Evolutionary conservation across 2,113 vertebrate genomes (phyloP), one percentile per base, ranked within the genome.

Genomic region (Melospiza georgiana): DNA sequence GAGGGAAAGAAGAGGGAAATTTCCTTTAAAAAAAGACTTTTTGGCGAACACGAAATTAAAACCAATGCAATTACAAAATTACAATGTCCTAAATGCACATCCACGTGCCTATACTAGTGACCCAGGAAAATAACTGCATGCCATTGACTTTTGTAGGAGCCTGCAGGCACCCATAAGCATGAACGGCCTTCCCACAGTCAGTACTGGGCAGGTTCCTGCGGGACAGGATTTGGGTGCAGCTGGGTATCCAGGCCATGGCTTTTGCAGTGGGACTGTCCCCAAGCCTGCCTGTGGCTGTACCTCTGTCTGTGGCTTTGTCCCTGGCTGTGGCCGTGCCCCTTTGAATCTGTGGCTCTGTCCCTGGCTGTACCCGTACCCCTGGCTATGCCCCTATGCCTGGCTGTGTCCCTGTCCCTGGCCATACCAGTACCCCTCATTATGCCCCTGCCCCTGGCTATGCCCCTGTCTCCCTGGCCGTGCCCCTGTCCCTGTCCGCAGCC

Each of bases 111-210:
- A 2, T 14, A 30, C 22, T 18, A n/a, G 4, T 61, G 37, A 27
- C 23, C 28, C 7, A 86, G 77, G 41, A 22, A 55, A 84, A 73
- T 0, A 72, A 6, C 3, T 5, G 4, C 0, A 0, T 8, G 21
- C 2, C 7, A 11, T 5, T 20, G 31, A 5, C 14, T 67, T 82
- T 13, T 22, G 8, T 9, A 22, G 19, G 20, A 4, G 19, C 23
- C 25, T 7, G 6, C 30, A 43, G 66, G 13, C 59, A 35, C 25
- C 41, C 21, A 3, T 15, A 9, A 10, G 5, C 27, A 10, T 0
- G 11, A 66, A 35, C 1, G 30, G 20, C 9, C 11, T 35, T 44
- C 22, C 35, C 39, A 2, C 18, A 39, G 25, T 3, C 51, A 46
- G 31, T 3, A 22, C 19, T 28, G 23, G 63, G 11, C 35, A 77